Evolutionary conservation across 2,888 invertebrate genomes (phyloP).

Genomic region (Lycocerus yunnanus): DNA sequence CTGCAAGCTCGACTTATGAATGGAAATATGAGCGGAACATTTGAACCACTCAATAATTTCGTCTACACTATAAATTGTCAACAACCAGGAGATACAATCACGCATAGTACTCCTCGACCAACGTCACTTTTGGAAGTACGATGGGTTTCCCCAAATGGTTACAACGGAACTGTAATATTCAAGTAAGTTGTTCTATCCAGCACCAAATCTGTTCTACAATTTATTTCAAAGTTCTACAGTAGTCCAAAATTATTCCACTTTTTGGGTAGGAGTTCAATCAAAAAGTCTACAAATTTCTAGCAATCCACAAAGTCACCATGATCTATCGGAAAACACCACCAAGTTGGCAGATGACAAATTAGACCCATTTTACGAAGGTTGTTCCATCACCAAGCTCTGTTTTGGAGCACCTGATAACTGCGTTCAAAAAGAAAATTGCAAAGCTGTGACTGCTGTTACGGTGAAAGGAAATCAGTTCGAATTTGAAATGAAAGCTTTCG

Average conservation of each 20-base stretch:
- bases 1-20: slow-evolving; percentile 64
- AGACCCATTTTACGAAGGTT: slow-evolving; percentile 73
- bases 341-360: slow-evolving; percentile 47
- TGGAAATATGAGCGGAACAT: slow-evolving; percentile 59
- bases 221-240: slow-evolving; percentile 70
- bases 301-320: slow-evolving; percentile 50
- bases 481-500: slow-evolving; percentile 65
- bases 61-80: slow-evolving; percentile 69
- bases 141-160: slow-evolving; percentile 78
- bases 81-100: slow-evolving; percentile 71
- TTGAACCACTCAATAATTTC: slow-evolving; percentile 57
- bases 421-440: slow-evolving; percentile 62
- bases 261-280: slow-evolving; percentile 80
- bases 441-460: slow-evolving; percentile 67
- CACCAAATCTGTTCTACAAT: neutral
- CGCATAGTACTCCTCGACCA: slow-evolving; percentile 68
- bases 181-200: slow-evolving; percentile 64
- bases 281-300: slow-evolving; percentile 69
- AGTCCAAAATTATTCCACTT: slow-evolving; percentile 74
- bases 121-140: slow-evolving; percentile 70
- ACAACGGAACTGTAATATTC: slow-evolving; percentile 76
- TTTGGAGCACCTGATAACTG: slow-evolving; percentile 80
- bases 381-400: slow-evolving; percentile 74
- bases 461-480: slow-evolving; percentile 62
- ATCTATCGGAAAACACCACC: slow-evolving; percentile 48